Conservation (phyloP, 2,113 vertebrate genomes). For the Raja brachyura region DNA sequence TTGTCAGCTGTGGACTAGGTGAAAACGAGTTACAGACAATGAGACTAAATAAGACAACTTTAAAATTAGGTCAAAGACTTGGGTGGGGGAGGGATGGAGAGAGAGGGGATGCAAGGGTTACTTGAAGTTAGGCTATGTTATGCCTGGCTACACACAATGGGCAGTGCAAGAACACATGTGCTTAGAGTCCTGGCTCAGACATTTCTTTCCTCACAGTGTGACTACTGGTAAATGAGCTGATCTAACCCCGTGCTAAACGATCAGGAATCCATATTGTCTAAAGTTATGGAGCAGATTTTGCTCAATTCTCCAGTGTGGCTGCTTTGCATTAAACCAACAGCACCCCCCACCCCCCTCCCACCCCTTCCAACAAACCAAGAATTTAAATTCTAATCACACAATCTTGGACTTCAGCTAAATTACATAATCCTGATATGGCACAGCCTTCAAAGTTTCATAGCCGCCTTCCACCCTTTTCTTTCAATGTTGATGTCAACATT, state of each 20-base stretch:
- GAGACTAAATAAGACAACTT: too few species aligned
- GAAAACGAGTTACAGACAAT: too few species aligned
- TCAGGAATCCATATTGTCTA: not conserved
- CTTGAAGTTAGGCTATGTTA: not conserved
- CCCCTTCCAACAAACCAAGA: not conserved
- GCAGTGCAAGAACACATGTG: not conserved
- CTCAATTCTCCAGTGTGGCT: not conserved
- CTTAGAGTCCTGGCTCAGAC: not conserved
- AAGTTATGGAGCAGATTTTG: not conserved
- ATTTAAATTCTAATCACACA: slow-evolving; percentile 20
- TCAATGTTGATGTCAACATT: slow-evolving; percentile 56
- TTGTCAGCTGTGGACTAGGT: too few species aligned
- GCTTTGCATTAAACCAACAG: not conserved
- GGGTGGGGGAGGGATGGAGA: too few species aligned
- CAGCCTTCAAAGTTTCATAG: slow-evolving; percentile 3
- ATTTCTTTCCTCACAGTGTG: not conserved
- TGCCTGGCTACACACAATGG: not conserved
- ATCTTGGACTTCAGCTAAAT: slow-evolving; percentile 30
- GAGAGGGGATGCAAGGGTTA: too few species aligned
- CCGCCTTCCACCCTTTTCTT: not conserved
- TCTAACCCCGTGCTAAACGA: not conserved
- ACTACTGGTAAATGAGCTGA: not conserved
- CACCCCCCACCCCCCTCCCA: not conserved
- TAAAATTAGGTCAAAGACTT: too few species aligned
- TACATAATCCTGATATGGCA: slow-evolving; percentile 1